phyloP scores from a whole-genome alignment of 2,888 invertebrate species.

The Seladonia tumulorum region DNA sequence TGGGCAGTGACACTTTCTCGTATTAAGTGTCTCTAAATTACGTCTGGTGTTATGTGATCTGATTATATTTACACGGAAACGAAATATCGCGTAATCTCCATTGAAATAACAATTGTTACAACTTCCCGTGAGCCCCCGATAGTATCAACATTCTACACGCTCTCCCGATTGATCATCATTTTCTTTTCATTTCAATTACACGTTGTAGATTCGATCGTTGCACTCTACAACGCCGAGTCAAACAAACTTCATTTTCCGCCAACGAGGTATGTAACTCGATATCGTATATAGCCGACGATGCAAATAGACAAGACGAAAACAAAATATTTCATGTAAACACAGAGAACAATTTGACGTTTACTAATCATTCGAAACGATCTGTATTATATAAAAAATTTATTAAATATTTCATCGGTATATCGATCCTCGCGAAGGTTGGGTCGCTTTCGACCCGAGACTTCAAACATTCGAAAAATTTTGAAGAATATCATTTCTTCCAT shows the following conservation, averaged over 20 bases:
- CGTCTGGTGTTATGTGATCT: slow-evolving; percentile 15
- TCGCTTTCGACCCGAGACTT: neutral
- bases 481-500: neutral
- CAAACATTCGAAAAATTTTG: neutral
- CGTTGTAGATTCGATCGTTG: neutral
- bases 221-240: neutral
- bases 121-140: neutral
- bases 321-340: neutral
- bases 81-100: neutral
- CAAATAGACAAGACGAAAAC: neutral
- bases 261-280: slow-evolving; percentile 6
- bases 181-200: neutral
- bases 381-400: neutral
- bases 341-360: neutral
- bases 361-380: neutral
- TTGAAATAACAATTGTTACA: neutral
- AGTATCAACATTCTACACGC: neutral
- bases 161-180: neutral
- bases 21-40: slow-evolving; percentile 12
- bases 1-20: slow-evolving; percentile 8
- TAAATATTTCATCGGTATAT: neutral
- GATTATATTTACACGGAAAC: slow-evolving; percentile 8
- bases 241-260: neutral
- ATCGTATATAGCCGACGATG: neutral
- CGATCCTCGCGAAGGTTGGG: neutral